Evolutionary conservation across 2,113 vertebrate genomes (phyloP).

Genomic region (Limanda limanda): DNA sequence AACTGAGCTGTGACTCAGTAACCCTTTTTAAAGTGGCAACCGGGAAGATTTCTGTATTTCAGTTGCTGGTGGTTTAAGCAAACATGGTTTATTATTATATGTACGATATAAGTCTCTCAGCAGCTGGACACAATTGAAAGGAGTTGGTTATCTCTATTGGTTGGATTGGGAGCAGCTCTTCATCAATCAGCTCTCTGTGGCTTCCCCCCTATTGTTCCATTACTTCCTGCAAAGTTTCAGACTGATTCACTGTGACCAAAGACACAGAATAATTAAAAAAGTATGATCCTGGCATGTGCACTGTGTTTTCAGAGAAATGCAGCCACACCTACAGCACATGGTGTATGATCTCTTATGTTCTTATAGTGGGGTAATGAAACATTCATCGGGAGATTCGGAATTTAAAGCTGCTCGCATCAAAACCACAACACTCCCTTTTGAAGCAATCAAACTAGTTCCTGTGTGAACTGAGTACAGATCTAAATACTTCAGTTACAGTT

Average conservation of each 20-base stretch:
- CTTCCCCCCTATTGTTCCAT: background rate
- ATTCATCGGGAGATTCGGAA: constrained; percentile 21
- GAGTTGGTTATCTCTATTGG: too few species aligned
- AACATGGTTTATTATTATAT: background rate
- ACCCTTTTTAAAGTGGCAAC: background rate
- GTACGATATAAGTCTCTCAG: too few species aligned
- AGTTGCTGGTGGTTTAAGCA: background rate
- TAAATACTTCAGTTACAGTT: background rate
- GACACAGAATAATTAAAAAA: constrained; percentile 20
- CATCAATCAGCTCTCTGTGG: too few species aligned
- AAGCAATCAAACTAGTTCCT: constrained; percentile 52
- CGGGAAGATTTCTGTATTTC: too few species aligned
- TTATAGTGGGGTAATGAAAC: constrained; percentile 15
- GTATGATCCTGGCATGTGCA: constrained; percentile 30
- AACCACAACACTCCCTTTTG: constrained; percentile 35
- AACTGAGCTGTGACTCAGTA: constrained; percentile 11
- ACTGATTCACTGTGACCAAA: background rate
- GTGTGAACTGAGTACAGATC: background rate
- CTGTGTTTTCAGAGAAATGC: constrained; percentile 39
- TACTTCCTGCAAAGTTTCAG: background rate
- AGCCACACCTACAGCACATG: constrained; percentile 30
- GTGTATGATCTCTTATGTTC: background rate
- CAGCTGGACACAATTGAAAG: too few species aligned
- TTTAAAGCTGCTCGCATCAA: constrained; percentile 29
- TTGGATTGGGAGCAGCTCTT: too few species aligned